phyloP scores from a whole-genome alignment of 2,797 vertebrate species.

The Cryptoprocta ferox region DNA sequence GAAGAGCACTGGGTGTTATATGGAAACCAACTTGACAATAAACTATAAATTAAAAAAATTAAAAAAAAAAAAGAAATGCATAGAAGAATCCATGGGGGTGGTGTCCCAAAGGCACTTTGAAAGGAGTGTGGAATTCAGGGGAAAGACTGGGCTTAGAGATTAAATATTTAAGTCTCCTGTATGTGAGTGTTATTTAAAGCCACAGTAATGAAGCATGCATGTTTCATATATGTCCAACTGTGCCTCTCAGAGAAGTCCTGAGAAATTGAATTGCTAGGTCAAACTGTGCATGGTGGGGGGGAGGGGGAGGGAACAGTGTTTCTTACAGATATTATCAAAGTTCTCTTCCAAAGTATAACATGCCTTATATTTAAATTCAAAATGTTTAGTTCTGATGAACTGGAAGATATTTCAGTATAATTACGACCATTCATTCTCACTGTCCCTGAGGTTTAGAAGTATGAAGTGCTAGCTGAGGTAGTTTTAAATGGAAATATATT shows the following conservation, averaged over 20 bases:
- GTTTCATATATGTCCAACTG: background rate
- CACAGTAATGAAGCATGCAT: background rate
- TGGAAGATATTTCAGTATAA: background rate
- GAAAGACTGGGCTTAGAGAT: background rate
- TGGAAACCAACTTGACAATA: no score
- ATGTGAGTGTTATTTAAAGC: background rate
- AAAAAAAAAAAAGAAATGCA: no score
- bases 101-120: background rate
- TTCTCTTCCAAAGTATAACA: background rate
- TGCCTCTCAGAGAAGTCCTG: background rate
- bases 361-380: background rate
- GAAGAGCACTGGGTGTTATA: no score
- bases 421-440: background rate
- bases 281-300: background rate
- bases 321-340: background rate
- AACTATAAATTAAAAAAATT: no score
- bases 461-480: background rate
- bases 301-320: background rate
- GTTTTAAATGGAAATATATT: background rate
- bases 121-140: background rate
- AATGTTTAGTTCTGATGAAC: background rate
- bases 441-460: background rate
- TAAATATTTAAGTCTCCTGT: background rate
- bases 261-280: background rate
- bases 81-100: background rate